Conservation (phyloP, 30 jellyfish, hydroid and myxozoan species). For the Hydractinia echinata region DNA sequence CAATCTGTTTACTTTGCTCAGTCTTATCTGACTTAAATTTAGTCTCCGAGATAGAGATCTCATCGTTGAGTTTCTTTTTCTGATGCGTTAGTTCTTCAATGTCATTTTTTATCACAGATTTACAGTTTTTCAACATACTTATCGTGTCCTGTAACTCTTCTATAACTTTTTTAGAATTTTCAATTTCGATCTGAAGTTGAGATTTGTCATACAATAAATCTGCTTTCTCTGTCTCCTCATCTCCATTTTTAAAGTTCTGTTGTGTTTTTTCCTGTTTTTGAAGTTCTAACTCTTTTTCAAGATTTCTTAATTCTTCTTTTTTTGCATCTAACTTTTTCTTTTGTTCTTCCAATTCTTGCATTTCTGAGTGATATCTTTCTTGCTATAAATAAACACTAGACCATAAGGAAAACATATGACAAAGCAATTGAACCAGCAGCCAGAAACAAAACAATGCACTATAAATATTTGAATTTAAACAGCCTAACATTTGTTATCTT, state of each 20-base stretch:
- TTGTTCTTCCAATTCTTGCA: neutral
- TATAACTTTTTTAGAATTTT: neutral
- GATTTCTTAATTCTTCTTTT: neutral
- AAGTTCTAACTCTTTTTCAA: neutral
- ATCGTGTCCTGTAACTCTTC: slow-evolving; percentile 4
- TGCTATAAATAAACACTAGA: no score
- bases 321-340: neutral
- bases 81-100: neutral
- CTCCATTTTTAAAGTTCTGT: no score
- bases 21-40: slow-evolving; percentile 1
- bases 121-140: neutral
- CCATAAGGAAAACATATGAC: no score
- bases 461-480: no score
- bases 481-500: no score
- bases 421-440: no score
- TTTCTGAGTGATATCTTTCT: neutral
- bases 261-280: neutral
- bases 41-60: neutral
- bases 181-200: neutral
- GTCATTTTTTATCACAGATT: neutral
- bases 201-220: no score
- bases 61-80: slow-evolving; percentile 12
- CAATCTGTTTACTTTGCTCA: neutral
- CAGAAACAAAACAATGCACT: no score
- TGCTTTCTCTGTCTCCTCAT: no score